These are phyloP conservation scores for Papilio aristodemus DNA, from an alignment of 1,140 invertebrate species.

Conservation along the genomic window DNA sequence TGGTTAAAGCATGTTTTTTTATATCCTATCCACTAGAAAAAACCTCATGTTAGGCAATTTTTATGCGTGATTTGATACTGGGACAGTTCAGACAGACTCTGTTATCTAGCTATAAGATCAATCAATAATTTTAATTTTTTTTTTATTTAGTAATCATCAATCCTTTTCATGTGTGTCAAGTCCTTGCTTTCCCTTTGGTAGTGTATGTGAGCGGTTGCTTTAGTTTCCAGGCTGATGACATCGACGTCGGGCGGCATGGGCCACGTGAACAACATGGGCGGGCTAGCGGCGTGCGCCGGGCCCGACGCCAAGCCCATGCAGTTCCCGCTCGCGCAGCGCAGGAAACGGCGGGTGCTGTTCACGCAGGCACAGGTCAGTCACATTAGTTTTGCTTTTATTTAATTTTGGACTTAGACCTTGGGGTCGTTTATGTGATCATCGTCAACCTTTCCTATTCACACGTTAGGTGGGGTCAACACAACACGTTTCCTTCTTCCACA, in stretches of 20 bases:
- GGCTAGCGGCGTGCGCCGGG: constrained; percentile 87
- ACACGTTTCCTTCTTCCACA: no score
- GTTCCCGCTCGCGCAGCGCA: constrained; percentile 92
- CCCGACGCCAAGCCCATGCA: constrained; percentile 94
- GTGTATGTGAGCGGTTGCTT: constrained; percentile 77
- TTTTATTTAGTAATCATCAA: not conserved
- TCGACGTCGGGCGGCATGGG: constrained; percentile 89
- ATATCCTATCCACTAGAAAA: no score
- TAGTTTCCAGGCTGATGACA: constrained; percentile 94
- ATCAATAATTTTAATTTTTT: no score
- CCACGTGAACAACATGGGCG: constrained; percentile 92
- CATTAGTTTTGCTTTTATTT: not conserved
- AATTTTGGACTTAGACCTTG: not conserved
- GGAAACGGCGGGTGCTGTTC: constrained; percentile 98
- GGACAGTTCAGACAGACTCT: no score
- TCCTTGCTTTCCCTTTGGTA: constrained; percentile 24
- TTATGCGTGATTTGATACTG: no score
- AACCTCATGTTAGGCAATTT: no score
- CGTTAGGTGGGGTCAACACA: no score
- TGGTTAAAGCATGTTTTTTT: not conserved
- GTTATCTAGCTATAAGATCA: no score
- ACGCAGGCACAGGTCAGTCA: constrained; percentile 96
- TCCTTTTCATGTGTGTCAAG: not conserved
- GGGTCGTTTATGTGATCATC: no score
- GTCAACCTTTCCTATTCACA: no score